phyloP scores from a whole-genome alignment of 2,797 vertebrate species.

The Poeciliopsis turneri region DNA sequence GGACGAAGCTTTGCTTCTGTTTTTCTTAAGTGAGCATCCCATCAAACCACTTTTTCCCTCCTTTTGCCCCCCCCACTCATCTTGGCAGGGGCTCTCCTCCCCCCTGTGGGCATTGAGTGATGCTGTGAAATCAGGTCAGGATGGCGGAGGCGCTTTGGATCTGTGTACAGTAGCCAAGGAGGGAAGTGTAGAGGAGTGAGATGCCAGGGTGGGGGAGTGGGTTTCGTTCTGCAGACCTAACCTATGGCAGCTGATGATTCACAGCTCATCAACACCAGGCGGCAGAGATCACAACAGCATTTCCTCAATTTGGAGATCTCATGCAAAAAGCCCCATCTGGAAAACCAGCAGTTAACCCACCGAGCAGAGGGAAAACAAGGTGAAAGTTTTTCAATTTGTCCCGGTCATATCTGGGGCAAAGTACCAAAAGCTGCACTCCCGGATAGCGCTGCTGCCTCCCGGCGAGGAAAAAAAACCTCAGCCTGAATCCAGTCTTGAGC shows the following conservation, averaged over 20 bases:
- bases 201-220: constrained; percentile 31
- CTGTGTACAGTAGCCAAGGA: constrained; percentile 52
- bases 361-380: neutral
- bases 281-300: constrained; percentile 29
- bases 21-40: constrained; percentile 32
- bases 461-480: constrained; percentile 8
- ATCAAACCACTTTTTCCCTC: constrained; percentile 30
- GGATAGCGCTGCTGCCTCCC: constrained; percentile 1
- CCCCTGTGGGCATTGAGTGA: constrained; percentile 43
- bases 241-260: constrained; percentile 42
- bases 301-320: constrained; percentile 26
- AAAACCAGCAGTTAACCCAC: constrained; percentile 28
- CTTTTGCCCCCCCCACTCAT: constrained; percentile 20
- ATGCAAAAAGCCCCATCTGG: constrained; percentile 34
- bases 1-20: constrained; percentile 36
- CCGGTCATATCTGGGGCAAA: neutral
- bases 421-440: neutral
- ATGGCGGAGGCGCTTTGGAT: constrained; percentile 41
- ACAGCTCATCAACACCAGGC: constrained; percentile 45
- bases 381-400: neutral
- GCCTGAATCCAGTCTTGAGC: constrained; percentile 6
- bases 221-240: constrained; percentile 21
- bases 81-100: constrained; percentile 35
- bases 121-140: constrained; percentile 73
- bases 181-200: constrained; percentile 28